phyloP scores from a whole-genome alignment of 2,113 vertebrate species.

The Ia io region DNA sequence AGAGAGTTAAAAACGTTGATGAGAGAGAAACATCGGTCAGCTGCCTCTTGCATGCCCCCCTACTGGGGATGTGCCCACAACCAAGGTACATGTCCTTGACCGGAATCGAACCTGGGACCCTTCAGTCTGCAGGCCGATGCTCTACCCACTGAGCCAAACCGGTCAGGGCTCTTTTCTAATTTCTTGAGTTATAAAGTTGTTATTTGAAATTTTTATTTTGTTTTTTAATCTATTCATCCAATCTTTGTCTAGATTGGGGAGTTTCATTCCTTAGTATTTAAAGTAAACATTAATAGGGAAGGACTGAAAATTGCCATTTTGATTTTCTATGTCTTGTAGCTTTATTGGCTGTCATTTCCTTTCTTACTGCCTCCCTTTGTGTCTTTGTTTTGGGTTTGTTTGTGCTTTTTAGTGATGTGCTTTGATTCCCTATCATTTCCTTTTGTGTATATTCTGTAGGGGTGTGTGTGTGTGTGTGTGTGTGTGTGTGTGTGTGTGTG shows the following conservation, averaged over 20 bases:
- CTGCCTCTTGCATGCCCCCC: too few species aligned
- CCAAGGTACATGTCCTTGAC: too few species aligned
- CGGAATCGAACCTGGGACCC: too few species aligned
- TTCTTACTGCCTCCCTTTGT: not conserved
- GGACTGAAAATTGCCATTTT: not conserved
- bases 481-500: too few species aligned
- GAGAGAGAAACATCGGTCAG: too few species aligned
- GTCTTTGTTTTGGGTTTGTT: not conserved
- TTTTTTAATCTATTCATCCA: not conserved
- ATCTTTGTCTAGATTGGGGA: not conserved
- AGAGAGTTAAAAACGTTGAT: too few species aligned
- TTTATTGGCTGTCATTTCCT: not conserved
- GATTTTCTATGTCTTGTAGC: not conserved
- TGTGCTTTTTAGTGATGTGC: not conserved
- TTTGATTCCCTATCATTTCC: not conserved
- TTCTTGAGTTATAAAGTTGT: not conserved
- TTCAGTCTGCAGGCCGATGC: too few species aligned
- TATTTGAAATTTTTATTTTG: not conserved
- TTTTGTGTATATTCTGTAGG: not conserved
- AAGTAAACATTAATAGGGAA: not conserved
- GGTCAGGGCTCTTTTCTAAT: too few species aligned
- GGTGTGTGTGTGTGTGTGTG: not conserved
- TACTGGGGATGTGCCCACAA: too few species aligned
- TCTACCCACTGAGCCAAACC: too few species aligned
- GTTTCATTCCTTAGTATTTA: not conserved